Conservation (phyloP, 2,888 invertebrate species). For the Unio pictorum region DNA sequence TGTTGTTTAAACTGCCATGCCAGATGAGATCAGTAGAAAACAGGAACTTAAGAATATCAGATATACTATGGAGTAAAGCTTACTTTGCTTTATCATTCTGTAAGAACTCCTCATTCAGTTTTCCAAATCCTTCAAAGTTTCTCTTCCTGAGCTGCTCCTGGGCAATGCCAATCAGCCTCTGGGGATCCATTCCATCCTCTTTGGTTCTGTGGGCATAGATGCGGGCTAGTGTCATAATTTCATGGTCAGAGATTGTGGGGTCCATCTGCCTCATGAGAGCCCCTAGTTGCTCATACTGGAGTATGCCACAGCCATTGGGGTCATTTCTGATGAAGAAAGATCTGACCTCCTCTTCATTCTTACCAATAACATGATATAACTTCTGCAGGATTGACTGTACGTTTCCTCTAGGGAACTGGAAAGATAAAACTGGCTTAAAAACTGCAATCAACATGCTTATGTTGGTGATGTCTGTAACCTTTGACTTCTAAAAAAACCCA, state of each 20-base stretch:
- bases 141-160: conserved; percentile 68
- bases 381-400: conserved; percentile 50
- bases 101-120: conserved; percentile 58
- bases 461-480: no score
- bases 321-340: conserved; percentile 62
- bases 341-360: conserved; percentile 55
- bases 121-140: conserved; percentile 67
- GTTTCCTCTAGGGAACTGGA: conserved; percentile 62
- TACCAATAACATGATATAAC: conserved; percentile 43
- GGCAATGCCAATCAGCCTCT: conserved; percentile 59
- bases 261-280: conserved; percentile 50
- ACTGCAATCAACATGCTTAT: no score
- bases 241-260: conserved; percentile 56
- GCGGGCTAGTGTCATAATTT: conserved; percentile 65
- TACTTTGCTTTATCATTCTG: conserved; percentile 64
- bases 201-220: conserved; percentile 51
- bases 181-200: conserved; percentile 48
- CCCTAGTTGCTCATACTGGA: conserved; percentile 57
- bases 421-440: conserved; percentile 5
- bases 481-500: no score
- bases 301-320: conserved; percentile 45
- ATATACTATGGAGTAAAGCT: conserved; percentile 12
- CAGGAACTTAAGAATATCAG: no score
- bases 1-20: no score
- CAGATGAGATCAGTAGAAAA: no score